phyloP scores from a whole-genome alignment of 2,113 vertebrate species.

The Ifrita kowaldi region DNA sequence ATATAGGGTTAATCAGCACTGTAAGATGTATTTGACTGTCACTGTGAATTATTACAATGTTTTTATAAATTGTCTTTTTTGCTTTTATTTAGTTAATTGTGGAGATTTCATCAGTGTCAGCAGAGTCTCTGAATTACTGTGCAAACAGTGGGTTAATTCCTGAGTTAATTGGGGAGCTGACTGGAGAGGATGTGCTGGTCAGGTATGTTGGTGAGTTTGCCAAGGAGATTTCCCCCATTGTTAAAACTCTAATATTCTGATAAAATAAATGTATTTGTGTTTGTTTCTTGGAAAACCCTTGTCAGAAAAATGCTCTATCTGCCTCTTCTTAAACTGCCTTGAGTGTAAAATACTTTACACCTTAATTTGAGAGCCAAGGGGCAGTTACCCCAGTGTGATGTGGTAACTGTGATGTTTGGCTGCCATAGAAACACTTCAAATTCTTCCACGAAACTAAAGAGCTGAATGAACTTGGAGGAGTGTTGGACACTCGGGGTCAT shows the following conservation, averaged over 20 bases:
- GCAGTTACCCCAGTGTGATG: not conserved
- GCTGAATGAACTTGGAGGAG: not conserved
- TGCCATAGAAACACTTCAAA: fast-evolving
- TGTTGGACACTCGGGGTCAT: fast-evolving
- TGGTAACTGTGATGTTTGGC: not conserved
- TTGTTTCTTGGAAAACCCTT: not conserved
- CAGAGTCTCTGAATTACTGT: conserved; percentile 86
- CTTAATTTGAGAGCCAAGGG: not conserved
- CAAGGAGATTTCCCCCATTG: fast-evolving
- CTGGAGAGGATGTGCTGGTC: conserved; percentile 89
- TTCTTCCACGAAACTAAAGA: not conserved
- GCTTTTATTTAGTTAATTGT: conserved; percentile 78
- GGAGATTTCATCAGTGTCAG: conserved; percentile 82
- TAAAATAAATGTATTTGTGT: fast-evolving
- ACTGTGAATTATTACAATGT: not conserved
- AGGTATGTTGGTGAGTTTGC: conserved; percentile 73
- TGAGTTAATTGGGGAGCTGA: conserved; percentile 86
- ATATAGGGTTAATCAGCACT: not conserved
- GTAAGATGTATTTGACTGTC: not conserved
- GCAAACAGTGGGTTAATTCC: conserved; percentile 81
- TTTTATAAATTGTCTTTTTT: not conserved
- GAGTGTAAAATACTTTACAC: not conserved
- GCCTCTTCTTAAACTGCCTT: not conserved
- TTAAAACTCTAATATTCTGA: not conserved
- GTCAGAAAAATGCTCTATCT: not conserved